Conservation (phyloP, 2,797 vertebrate genomes). For the Enteromius unitaeniatus region DNA sequence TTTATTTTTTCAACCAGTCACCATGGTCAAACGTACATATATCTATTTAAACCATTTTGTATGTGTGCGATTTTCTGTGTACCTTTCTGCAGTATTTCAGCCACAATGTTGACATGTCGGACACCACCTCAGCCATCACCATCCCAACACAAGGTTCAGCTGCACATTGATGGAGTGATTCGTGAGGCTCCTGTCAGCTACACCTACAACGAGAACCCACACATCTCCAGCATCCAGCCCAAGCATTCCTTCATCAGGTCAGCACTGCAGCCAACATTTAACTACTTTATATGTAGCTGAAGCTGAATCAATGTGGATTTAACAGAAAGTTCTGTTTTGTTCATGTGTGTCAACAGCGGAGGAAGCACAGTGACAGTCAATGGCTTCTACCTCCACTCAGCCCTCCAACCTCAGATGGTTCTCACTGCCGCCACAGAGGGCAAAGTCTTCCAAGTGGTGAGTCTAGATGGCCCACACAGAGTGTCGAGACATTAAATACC, state of each 20-base stretch:
- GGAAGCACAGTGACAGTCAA: constrained; percentile 95
- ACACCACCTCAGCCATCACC: constrained; percentile 81
- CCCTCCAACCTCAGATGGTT: constrained; percentile 90
- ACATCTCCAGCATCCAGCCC: constrained; percentile 89
- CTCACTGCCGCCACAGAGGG: constrained; percentile 85
- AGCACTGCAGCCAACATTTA: constrained; percentile 50
- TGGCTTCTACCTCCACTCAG: constrained; percentile 90
- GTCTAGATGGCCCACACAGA: constrained; percentile 66
- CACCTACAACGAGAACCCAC: constrained; percentile 89
- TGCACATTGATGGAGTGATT: constrained; percentile 86
- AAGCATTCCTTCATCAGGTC: constrained; percentile 94
- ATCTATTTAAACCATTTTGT: constrained; percentile 24
- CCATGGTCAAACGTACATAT: background rate
- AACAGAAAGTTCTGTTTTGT: constrained; percentile 63
- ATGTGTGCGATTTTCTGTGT: constrained; percentile 31
- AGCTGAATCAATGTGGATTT: constrained; percentile 28
- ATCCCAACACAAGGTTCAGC: constrained; percentile 78
- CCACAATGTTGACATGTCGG: constrained; percentile 83
- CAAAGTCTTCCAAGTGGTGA: constrained; percentile 92
- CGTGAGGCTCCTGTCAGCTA: constrained; percentile 75
- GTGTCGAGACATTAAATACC: constrained; percentile 25
- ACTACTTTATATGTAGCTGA: background rate
- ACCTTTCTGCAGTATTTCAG: constrained; percentile 73
- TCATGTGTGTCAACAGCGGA: constrained; percentile 76
- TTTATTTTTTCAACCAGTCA: background rate